Evolutionary conservation across 2,888 invertebrate species (phyloP).

Genomic region (Nasonia oneida): DNA sequence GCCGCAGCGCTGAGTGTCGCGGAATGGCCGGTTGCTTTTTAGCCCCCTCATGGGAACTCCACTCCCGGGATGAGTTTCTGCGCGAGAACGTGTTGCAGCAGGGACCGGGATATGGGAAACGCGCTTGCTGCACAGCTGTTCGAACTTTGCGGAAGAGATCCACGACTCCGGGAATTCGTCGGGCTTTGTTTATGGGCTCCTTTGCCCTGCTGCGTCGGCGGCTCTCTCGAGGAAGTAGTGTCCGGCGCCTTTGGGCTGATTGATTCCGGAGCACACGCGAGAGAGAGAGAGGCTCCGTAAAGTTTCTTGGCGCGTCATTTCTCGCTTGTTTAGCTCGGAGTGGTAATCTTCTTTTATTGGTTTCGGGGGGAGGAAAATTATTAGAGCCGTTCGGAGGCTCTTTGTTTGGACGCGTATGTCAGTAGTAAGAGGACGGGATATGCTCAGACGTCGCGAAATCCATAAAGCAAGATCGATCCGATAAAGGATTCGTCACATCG

Average conservation of each 20-base stretch:
- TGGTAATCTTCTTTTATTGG: neutral
- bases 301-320: conserved; percentile 4
- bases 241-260: neutral
- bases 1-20: neutral
- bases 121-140: neutral
- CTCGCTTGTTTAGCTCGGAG: neutral
- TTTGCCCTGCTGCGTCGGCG: too few relatives aligned
- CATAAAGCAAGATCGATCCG: neutral
- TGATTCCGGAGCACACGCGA: neutral
- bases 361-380: neutral
- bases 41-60: conserved; percentile 12
- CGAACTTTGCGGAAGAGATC: conserved; percentile 8
- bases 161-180: neutral
- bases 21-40: conserved; percentile 23
- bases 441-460: neutral
- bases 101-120: neutral
- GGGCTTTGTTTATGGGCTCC: conserved; percentile 1
- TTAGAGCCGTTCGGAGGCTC: neutral
- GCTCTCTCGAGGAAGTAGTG: neutral
- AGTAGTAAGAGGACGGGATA: neutral
- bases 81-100: neutral
- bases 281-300: neutral
- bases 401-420: neutral
- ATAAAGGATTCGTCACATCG: conserved; percentile 4
- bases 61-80: conserved; percentile 6